Conservation (phyloP, 2,113 vertebrate genomes). For the Eulemur rufifrons region DNA sequence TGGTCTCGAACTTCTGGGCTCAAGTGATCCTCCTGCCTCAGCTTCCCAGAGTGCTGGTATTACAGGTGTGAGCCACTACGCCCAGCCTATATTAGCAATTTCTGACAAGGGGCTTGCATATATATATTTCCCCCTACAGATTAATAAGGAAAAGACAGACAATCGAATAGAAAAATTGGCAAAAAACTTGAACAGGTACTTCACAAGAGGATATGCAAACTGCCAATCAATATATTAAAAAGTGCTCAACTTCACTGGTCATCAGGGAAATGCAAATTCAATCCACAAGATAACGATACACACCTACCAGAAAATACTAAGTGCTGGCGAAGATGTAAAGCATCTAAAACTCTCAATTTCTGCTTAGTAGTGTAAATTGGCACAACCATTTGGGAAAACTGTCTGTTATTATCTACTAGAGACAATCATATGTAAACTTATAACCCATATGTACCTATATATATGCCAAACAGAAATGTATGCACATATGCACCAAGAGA, state of each 20-base stretch:
- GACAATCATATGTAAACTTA: background rate
- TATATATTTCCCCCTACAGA: background rate
- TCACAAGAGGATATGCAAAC: background rate
- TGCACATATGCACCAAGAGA: background rate
- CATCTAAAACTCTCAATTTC: background rate
- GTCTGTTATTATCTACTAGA: background rate
- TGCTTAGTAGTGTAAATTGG: background rate
- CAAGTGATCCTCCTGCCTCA: too few species aligned
- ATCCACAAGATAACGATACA: background rate
- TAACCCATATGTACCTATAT: background rate
- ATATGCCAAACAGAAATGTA: background rate
- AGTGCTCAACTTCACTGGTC: background rate
- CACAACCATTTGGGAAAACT: background rate
- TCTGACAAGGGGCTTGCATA: slow-evolving; percentile 10
- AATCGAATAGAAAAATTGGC: background rate
- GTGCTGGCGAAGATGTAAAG: background rate
- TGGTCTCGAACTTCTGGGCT: too few species aligned
- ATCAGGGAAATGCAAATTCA: slow-evolving; percentile 24
- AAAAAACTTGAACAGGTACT: background rate
- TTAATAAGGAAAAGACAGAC: background rate
- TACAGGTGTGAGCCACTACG: too few species aligned
- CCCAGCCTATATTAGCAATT: background rate
- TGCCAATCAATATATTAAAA: slow-evolving; percentile 23
- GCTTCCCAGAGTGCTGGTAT: too few species aligned
- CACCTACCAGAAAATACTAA: background rate